Percentiles rank a stretch among this genome's conserved stretches.
phyloP scores from a whole-genome alignment of 1,140 invertebrate species.

The Dendroctonus valens region DNA sequence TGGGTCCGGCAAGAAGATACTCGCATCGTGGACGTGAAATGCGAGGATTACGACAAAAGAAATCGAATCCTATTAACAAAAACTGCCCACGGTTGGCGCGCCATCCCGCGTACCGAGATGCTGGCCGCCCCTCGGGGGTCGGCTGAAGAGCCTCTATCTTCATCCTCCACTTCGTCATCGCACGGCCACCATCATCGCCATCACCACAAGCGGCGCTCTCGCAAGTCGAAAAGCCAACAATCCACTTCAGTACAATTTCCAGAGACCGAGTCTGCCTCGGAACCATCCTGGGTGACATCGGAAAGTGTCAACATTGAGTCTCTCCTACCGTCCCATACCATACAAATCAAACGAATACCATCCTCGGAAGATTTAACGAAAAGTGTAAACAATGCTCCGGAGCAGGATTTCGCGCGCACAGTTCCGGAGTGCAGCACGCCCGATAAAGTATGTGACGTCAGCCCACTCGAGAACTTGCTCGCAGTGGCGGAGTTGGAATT shows the following conservation, averaged over 20 bases:
- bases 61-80: conserved; percentile 78
- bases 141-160: conserved; percentile 42
- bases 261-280: conserved; percentile 27
- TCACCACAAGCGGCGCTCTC: conserved; percentile 40
- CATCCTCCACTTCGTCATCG: conserved; percentile 24
- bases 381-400: conserved; percentile 45
- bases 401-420: conserved; percentile 39
- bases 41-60: conserved; percentile 80
- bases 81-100: conserved; percentile 75
- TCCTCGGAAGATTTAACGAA: conserved; percentile 31
- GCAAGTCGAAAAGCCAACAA: conserved; percentile 41
- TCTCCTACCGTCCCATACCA: conserved; percentile 58
- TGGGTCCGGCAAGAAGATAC: conserved; percentile 77
- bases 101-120: conserved; percentile 72
- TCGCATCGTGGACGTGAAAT: conserved; percentile 75
- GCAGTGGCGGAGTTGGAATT: conserved; percentile 60
- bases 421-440: conserved; percentile 41
- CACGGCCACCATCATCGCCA: conserved; percentile 44
- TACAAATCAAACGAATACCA: conserved; percentile 52
- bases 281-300: conserved; percentile 44
- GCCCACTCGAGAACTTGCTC: conserved; percentile 57
- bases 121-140: conserved; percentile 59
- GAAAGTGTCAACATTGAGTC: conserved; percentile 60
- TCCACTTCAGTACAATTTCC: conserved; percentile 36
- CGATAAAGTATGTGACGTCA: conserved; percentile 49